A percentile compares a stretch with the other conserved stretches of the same genome.
phyloP scores from a whole-genome alignment of 1,140 invertebrate species.

The Ruditapes philippinarum region DNA sequence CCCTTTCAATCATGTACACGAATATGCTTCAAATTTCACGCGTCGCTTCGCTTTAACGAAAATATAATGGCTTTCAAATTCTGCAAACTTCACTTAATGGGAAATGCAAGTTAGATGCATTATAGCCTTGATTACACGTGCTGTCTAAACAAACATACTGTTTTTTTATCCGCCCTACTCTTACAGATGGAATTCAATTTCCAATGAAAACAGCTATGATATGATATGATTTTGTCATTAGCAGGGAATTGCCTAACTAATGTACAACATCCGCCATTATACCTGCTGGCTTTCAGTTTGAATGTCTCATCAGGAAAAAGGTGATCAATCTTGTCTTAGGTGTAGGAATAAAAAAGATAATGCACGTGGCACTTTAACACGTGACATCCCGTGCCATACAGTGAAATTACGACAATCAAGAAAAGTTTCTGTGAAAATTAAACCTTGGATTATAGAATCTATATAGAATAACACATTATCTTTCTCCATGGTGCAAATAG shows the following conservation, averaged over 20 bases:
- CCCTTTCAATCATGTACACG: not conserved
- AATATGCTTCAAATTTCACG: constrained; percentile 31
- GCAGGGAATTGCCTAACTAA: not conserved
- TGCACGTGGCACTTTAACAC: constrained; percentile 18
- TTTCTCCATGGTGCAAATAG: no score
- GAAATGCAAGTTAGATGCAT: constrained; percentile 14
- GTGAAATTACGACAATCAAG: not conserved
- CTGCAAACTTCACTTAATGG: constrained; percentile 7
- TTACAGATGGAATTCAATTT: constrained; percentile 38
- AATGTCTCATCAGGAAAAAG: not conserved
- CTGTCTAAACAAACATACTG: constrained; percentile 23
- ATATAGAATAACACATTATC: no score
- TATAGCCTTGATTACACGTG: not conserved
- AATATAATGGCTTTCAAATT: constrained; percentile 22
- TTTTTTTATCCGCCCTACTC: not conserved
- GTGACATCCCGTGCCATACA: not conserved
- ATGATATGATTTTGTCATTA: constrained; percentile 38
- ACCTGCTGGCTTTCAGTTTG: not conserved
- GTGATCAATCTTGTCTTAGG: constrained; percentile 1
- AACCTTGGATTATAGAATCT: no score
- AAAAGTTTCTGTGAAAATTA: no score
- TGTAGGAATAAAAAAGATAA: not conserved
- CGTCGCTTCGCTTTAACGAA: constrained; percentile 23
- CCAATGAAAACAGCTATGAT: constrained; percentile 14
- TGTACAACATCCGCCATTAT: constrained; percentile 2